A percentile compares a stretch with the other conserved stretches of the same genome.
Conservation (phyloP, 2,888 invertebrate species). For the Hyalella azteca region DNA sequence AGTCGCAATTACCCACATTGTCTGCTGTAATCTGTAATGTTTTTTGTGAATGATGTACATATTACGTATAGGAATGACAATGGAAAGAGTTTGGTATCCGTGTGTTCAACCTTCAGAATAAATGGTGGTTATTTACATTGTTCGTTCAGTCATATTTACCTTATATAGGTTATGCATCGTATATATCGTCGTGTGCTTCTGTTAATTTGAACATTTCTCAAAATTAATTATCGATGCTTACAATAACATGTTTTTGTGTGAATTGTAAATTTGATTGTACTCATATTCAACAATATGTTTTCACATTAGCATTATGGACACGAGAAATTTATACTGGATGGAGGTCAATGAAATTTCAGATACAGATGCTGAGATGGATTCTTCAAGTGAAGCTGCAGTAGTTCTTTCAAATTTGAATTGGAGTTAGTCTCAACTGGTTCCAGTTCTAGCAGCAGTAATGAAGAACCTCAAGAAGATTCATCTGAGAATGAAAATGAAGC, state of each 20-base stretch:
- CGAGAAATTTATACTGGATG: background rate
- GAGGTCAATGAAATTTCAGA: background rate
- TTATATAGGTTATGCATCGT: background rate
- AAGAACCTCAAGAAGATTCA: background rate
- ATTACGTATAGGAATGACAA: too few relatives aligned
- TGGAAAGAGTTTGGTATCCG: too few relatives aligned
- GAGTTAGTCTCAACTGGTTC: background rate
- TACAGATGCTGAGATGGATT: background rate
- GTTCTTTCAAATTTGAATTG: background rate
- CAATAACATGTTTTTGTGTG: background rate
- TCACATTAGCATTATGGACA: background rate
- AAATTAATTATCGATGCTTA: background rate
- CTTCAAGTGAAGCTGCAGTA: background rate
- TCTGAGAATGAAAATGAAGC: background rate
- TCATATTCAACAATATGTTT: background rate
- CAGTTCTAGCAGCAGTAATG: background rate
- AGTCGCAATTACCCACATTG: too few relatives aligned
- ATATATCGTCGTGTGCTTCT: background rate
- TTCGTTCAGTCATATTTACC: background rate
- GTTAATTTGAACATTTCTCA: background rate
- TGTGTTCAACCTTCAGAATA: background rate
- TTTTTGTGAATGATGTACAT: too few relatives aligned
- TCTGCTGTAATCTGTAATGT: too few relatives aligned
- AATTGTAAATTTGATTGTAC: constrained; percentile 2
- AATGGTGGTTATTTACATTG: background rate